These are phyloP conservation scores for Cromileptes altivelis DNA, from an alignment of 2,113 vertebrate genomes.

Conservation along the genomic window DNA sequence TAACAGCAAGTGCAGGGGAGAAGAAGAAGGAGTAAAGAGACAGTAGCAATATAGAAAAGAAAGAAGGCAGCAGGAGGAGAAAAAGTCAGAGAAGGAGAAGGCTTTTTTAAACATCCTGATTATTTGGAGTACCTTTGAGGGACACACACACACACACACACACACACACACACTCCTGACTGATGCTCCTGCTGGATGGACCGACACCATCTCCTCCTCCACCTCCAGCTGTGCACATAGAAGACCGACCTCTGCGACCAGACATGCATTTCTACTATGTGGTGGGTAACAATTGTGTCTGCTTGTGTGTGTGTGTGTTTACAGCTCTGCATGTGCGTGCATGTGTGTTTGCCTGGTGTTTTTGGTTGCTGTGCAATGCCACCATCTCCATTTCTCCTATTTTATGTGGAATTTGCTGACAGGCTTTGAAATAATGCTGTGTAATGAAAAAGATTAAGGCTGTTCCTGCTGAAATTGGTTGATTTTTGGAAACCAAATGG, in stretches of 20 bases:
- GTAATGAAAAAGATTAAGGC: not conserved
- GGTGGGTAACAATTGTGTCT: constrained; percentile 24
- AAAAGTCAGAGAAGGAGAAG: not conserved
- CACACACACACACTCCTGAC: constrained; percentile 27
- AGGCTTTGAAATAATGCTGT: not conserved
- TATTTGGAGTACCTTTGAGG: constrained; percentile 27
- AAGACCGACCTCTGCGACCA: constrained; percentile 46
- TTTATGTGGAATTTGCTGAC: not conserved
- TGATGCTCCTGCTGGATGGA: constrained; percentile 76
- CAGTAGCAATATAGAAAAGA: constrained; percentile 6
- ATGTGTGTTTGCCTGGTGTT: not conserved
- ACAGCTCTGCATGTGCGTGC: not conserved
- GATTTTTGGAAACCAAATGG: not conserved
- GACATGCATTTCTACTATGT: constrained; percentile 84
- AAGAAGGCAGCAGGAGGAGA: not conserved
- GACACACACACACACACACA: constrained; percentile 23
- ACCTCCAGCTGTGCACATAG: constrained; percentile 55
- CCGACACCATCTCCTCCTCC: not conserved
- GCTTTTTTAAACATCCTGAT: not conserved
- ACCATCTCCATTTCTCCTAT: not conserved
- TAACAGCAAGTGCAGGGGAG: constrained; percentile 52
- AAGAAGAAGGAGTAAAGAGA: constrained; percentile 9
- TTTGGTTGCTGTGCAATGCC: not conserved
- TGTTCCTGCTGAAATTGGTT: not conserved
- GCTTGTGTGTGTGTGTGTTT: constrained; percentile 5